A percentile compares a stretch with the other conserved stretches of the same genome.
Evolutionary conservation across 2,888 invertebrate species (phyloP).

Genomic region (Strigamia crassipes): DNA sequence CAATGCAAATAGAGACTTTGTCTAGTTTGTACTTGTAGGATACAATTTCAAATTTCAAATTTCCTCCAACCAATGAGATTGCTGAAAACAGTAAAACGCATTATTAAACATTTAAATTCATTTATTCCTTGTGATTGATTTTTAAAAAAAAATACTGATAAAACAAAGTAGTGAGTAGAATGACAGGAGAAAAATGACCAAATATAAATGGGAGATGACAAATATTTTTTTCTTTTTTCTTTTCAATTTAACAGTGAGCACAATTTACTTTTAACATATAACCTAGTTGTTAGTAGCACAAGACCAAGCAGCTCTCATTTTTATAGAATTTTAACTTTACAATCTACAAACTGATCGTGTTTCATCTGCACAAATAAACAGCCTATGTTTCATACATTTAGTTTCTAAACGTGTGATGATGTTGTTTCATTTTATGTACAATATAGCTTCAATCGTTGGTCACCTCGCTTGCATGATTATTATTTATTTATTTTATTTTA

Average conservation of each 20-base stretch:
- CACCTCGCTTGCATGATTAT: background rate
- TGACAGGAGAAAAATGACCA: conserved; percentile 29
- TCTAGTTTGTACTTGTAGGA: background rate
- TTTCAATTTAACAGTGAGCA: conserved; percentile 15
- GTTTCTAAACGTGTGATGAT: background rate
- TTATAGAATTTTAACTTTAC: conserved; percentile 12
- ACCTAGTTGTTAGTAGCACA: conserved; percentile 32
- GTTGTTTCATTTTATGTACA: conserved; percentile 19
- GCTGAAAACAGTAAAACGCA: background rate
- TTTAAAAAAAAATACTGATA: conserved; percentile 16
- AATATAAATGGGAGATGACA: conserved; percentile 34
- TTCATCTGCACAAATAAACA: conserved; percentile 36
- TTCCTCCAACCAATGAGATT: conserved; percentile 21
- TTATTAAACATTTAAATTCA: conserved; percentile 24
- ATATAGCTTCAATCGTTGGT: background rate
- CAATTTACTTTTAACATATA: conserved; percentile 28
- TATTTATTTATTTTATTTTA: background rate
- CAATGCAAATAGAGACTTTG: background rate
- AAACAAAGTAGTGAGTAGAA: conserved; percentile 15
- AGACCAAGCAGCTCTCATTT: conserved; percentile 25
- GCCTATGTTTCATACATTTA: background rate
- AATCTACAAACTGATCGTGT: conserved; percentile 12
- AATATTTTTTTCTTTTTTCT: background rate
- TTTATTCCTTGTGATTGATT: conserved; percentile 29
- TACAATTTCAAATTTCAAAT: conserved; percentile 5